A percentile compares a stretch with the other conserved stretches of the same genome.
phyloP scores from a whole-genome alignment of 1,140 invertebrate genomes.

The Heliconius nattereri region DNA sequence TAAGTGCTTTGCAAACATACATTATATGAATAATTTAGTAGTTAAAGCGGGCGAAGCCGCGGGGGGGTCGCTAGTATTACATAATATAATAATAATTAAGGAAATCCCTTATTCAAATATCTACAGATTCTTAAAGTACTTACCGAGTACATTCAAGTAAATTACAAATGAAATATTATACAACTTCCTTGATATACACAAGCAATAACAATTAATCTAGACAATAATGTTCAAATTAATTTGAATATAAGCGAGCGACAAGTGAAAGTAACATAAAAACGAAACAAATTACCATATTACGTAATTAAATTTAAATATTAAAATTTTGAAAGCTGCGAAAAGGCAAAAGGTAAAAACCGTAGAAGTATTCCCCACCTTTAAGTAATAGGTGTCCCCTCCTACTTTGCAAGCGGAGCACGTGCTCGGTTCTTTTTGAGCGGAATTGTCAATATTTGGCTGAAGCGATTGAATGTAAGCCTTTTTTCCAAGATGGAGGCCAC shows the following conservation, averaged over 20 bases:
- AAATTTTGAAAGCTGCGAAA: conserved; percentile 40
- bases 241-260: conserved; percentile 4
- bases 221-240: conserved; percentile 3
- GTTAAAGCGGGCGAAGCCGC: no score
- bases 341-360: conserved; percentile 62
- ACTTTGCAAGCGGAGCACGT: conserved; percentile 66
- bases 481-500: conserved; percentile 58
- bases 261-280: background rate
- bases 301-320: conserved; percentile 49
- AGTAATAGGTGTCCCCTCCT: conserved; percentile 47
- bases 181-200: background rate
- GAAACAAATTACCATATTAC: conserved; percentile 11
- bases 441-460: conserved; percentile 70
- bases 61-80: no score
- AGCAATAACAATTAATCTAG: conserved; percentile 5
- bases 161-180: background rate
- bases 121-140: background rate
- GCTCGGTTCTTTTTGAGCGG: conserved; percentile 74
- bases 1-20: no score
- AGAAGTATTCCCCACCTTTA: conserved; percentile 50
- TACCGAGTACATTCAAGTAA: background rate
- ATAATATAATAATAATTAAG: no score
- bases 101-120: no score
- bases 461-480: conserved; percentile 72
- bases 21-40: no score